Evolutionary conservation across 92 coral and sea anemone species (phyloP).

Genomic region (Phymanthus crucifer): DNA sequence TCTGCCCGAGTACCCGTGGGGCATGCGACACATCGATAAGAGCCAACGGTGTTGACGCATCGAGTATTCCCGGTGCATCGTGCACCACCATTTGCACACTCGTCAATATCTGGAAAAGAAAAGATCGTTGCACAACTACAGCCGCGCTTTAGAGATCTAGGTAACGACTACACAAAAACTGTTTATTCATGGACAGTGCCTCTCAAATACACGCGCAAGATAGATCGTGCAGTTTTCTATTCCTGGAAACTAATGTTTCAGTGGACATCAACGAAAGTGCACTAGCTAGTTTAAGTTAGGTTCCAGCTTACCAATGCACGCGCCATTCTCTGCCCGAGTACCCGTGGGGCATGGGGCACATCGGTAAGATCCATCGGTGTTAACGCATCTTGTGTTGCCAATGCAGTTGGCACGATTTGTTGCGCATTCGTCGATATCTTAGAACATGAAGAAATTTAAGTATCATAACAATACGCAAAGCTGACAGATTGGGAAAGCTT

Average conservation of each 20-base stretch:
- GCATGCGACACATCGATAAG: constrained; percentile 35
- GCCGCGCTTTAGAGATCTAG: no score
- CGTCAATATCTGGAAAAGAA: constrained; percentile 37
- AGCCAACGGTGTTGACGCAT: constrained; percentile 36
- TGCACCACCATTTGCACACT: constrained; percentile 29
- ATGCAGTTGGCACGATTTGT: constrained; percentile 20
- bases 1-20: constrained; percentile 19
- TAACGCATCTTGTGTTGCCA: constrained; percentile 24
- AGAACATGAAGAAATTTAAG: background rate
- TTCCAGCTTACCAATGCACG: constrained; percentile 33
- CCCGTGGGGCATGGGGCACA: constrained; percentile 38
- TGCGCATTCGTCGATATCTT: constrained; percentile 59
- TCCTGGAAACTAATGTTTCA: no score
- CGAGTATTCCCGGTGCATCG: constrained; percentile 21
- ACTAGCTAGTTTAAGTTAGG: background rate
- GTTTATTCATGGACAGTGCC: no score
- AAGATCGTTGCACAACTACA: no score
- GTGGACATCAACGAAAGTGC: no score
- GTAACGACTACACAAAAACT: no score
- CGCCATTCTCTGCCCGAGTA: constrained; percentile 17
- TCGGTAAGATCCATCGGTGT: constrained; percentile 35
- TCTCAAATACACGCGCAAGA: no score
- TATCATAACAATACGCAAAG: background rate
- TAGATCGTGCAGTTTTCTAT: no score
- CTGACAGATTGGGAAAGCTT: background rate